These are phyloP conservation scores for Andrena cerasifolii DNA, from an alignment of 1,140 invertebrate species.

Conservation along the genomic window DNA sequence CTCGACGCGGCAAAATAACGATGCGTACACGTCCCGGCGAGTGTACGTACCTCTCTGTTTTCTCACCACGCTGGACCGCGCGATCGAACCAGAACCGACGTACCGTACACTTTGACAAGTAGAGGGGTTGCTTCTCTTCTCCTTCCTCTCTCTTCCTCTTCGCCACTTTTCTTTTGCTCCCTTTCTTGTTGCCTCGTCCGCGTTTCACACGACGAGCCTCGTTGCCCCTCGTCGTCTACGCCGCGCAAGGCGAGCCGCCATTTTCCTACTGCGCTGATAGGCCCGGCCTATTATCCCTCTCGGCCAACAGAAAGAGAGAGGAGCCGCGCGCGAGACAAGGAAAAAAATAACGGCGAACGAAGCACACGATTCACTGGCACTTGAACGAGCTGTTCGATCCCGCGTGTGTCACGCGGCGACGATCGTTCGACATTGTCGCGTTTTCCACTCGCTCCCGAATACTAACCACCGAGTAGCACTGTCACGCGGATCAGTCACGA, in stretches of 20 bases:
- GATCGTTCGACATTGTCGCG: constrained; percentile 16
- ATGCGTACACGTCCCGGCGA: background rate
- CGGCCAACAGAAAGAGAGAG: constrained; percentile 34
- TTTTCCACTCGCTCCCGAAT: background rate
- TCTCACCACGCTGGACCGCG: background rate
- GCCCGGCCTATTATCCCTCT: constrained; percentile 60
- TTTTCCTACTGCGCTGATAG: constrained; percentile 64
- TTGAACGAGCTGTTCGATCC: too few species aligned
- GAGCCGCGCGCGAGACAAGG: constrained; percentile 14
- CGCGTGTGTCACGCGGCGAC: background rate
- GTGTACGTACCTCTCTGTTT: background rate
- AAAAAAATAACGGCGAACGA: constrained; percentile 11
- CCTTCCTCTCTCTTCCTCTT: background rate
- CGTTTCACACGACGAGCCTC: constrained; percentile 22
- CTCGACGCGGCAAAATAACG: constrained; percentile 1
- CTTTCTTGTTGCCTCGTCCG: background rate
- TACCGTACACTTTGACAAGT: background rate
- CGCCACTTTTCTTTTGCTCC: background rate
- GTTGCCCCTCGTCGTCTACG: constrained; percentile 48
- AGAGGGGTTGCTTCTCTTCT: background rate
- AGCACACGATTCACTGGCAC: background rate
- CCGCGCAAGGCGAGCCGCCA: constrained; percentile 60
- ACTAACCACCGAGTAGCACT: too few species aligned
- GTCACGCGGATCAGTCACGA: constrained; percentile 57
- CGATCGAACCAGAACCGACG: constrained; percentile 10